A percentile compares a stretch with the other conserved stretches of the same genome.
These are phyloP conservation scores for Mormyrus hasselquistii DNA, from an alignment of 2,797 vertebrate species.

Conservation along the genomic window DNA sequence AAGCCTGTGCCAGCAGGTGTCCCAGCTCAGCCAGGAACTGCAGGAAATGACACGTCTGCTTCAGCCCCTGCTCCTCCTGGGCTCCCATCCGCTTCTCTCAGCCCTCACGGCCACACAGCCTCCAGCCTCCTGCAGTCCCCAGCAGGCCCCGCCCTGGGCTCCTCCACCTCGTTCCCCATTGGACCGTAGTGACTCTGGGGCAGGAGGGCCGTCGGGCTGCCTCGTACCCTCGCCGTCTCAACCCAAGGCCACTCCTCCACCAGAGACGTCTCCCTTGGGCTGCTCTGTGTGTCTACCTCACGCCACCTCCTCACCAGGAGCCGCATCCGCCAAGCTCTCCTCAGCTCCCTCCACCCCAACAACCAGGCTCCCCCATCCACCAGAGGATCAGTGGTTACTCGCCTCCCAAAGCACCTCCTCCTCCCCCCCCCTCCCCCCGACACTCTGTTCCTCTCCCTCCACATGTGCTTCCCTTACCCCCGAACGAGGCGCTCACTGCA, in stretches of 20 bases:
- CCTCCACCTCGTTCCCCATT: slow-evolving; percentile 47
- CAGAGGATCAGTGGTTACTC: slow-evolving; percentile 43
- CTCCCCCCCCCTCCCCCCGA: slow-evolving; percentile 56
- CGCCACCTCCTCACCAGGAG: not conserved
- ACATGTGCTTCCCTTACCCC: slow-evolving; percentile 43
- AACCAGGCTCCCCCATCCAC: slow-evolving; percentile 35
- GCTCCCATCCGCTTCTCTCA: slow-evolving; percentile 47
- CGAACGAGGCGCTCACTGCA: slow-evolving; percentile 47
- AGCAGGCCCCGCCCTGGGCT: slow-evolving; percentile 18
- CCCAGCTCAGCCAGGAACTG: slow-evolving; percentile 66
- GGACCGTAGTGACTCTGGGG: slow-evolving; percentile 51
- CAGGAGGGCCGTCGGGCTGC: slow-evolving; percentile 51
- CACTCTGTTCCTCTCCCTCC: slow-evolving; percentile 49
- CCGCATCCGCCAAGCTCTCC: slow-evolving; percentile 27
- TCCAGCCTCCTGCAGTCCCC: slow-evolving; percentile 44
- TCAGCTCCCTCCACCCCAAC: slow-evolving; percentile 22
- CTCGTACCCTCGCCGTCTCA: slow-evolving; percentile 52
- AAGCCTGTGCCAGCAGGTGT: slow-evolving; percentile 65
- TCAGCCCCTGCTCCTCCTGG: slow-evolving; percentile 59
- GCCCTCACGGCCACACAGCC: slow-evolving; percentile 49
- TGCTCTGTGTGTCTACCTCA: not conserved
- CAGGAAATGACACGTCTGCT: slow-evolving; percentile 69
- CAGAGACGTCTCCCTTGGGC: slow-evolving; percentile 37
- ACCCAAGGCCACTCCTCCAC: not conserved
- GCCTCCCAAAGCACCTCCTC: slow-evolving; percentile 48